Evolutionary conservation across 2,888 invertebrate species (phyloP).

Genomic region (Amphipyra berbera): DNA sequence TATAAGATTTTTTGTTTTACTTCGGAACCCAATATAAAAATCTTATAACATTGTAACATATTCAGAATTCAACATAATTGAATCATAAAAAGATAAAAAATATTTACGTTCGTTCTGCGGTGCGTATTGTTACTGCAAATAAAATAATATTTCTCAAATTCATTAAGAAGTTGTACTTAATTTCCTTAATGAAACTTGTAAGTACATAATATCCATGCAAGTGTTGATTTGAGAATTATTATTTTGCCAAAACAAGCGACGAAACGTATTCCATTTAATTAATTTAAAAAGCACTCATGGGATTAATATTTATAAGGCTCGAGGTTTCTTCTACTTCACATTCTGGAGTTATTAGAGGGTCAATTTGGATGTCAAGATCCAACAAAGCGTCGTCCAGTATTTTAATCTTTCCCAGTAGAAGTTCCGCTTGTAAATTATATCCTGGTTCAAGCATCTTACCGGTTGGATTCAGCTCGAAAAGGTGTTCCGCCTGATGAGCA

Average conservation of each 20-base stretch:
- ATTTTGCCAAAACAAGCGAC: no score
- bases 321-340: slow-evolving; percentile 60
- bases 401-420: slow-evolving; percentile 84
- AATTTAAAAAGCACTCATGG: slow-evolving; percentile 72
- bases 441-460: slow-evolving; percentile 93
- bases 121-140: no score
- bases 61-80: background rate
- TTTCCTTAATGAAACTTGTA: no score
- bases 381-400: slow-evolving; percentile 81
- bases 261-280: no score
- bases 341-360: slow-evolving; percentile 75
- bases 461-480: slow-evolving; percentile 92
- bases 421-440: slow-evolving; percentile 90
- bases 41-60: background rate
- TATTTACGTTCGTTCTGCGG: no score
- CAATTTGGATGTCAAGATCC: slow-evolving; percentile 81
- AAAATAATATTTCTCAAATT: no score
- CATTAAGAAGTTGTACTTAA: no score
- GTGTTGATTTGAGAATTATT: no score
- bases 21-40: no score
- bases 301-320: slow-evolving; percentile 59
- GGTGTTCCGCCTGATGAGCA: slow-evolving; percentile 89
- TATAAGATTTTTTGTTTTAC: no score
- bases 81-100: background rate
- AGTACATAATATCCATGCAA: no score